phyloP scores from a whole-genome alignment of 2,113 vertebrate genomes.

The Passer montanus region DNA sequence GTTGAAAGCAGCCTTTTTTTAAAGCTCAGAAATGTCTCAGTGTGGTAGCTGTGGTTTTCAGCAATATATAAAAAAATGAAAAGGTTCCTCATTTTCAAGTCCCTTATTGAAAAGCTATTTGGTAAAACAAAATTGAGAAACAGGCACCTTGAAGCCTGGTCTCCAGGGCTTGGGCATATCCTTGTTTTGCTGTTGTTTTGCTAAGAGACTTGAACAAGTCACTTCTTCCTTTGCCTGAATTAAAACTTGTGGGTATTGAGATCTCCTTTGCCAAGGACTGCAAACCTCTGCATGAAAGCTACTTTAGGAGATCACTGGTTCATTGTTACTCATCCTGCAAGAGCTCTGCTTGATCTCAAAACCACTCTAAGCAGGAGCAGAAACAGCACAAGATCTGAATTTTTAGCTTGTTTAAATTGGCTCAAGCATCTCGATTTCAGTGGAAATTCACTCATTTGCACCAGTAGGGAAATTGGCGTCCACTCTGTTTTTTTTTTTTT shows the following conservation, averaged over 20 bases:
- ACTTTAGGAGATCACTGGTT: not conserved
- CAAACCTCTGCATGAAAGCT: not conserved
- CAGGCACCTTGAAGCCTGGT: not conserved
- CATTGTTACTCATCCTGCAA: not conserved
- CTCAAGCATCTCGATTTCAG: not conserved
- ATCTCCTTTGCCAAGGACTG: not conserved
- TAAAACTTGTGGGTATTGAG: not conserved
- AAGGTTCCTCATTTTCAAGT: conserved; percentile 14
- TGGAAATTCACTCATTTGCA: not conserved
- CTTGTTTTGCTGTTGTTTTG: not conserved
- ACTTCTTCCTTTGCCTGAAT: not conserved
- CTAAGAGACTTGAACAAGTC: not conserved
- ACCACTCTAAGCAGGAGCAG: not conserved
- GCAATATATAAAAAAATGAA: not conserved
- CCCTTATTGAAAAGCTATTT: not conserved
- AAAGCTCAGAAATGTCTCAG: conserved; percentile 29
- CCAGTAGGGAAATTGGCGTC: not conserved
- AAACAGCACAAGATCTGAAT: not conserved
- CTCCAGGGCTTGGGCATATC: not conserved
- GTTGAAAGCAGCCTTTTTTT: conserved; percentile 34
- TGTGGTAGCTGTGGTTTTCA: conserved; percentile 19
- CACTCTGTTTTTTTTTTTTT: not conserved
- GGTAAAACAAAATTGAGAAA: not conserved
- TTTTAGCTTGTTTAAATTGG: conserved; percentile 11
- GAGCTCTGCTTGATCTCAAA: not conserved